Percentiles rank a stretch among this genome's conserved stretches.
phyloP scores from a whole-genome alignment of 2,113 vertebrate genomes.

The Podocnemis expansa region DNA sequence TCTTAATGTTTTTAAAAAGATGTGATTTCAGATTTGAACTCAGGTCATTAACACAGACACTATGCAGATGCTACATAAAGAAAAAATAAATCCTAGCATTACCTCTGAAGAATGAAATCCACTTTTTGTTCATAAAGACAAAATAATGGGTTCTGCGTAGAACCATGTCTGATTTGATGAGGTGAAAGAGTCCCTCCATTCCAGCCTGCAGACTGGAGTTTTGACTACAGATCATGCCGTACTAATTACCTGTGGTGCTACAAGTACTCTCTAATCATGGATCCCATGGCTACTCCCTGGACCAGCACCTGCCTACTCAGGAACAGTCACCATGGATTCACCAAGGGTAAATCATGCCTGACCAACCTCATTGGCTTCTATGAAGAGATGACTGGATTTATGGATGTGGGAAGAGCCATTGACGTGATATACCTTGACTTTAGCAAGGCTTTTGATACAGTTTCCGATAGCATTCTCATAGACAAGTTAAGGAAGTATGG shows the following conservation, averaged over 20 bases:
- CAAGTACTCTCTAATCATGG: neutral
- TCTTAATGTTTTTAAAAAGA: neutral
- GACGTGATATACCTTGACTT: too few species aligned
- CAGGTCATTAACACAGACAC: neutral
- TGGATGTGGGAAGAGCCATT: too few species aligned
- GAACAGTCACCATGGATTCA: too few species aligned
- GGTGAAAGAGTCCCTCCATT: neutral
- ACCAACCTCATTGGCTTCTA: too few species aligned
- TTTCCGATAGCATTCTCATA: too few species aligned
- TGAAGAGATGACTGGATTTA: too few species aligned
- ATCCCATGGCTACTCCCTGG: neutral
- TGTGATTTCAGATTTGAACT: neutral
- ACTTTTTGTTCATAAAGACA: neutral
- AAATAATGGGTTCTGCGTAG: neutral
- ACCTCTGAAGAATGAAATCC: neutral
- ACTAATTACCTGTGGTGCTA: neutral
- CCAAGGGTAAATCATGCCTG: too few species aligned
- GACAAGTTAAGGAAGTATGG: too few species aligned
- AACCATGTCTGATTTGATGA: neutral
- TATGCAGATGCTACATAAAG: neutral
- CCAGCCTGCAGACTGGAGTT: neutral
- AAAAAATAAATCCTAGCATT: constrained; percentile 9
- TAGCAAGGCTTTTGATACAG: too few species aligned
- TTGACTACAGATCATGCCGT: neutral
- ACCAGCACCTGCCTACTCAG: neutral